Conservation (phyloP, 2,888 invertebrate genomes). For the Eupithecia subfuscata region DNA sequence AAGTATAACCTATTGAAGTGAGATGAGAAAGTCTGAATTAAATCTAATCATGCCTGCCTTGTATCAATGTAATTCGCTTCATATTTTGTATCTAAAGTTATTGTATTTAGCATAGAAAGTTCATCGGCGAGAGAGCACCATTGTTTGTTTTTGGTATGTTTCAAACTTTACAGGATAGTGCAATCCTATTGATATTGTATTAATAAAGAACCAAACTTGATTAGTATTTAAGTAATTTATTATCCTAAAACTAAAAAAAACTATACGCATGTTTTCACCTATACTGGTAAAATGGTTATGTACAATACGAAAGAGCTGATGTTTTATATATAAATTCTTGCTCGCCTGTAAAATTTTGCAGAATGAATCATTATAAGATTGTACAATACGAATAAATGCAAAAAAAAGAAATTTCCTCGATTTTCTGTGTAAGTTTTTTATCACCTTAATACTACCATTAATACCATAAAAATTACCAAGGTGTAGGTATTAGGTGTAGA, state of each 20-base stretch:
- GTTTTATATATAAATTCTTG: conserved; percentile 85
- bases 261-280: conserved; percentile 85
- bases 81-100: conserved; percentile 74
- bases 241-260: conserved; percentile 83
- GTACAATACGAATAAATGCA: conserved; percentile 85
- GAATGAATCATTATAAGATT: conserved; percentile 84
- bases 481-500: too few species aligned
- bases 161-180: conserved; percentile 81
- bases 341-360: conserved; percentile 85
- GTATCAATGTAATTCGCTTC: conserved; percentile 77
- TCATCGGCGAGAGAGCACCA: conserved; percentile 82
- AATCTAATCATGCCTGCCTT: conserved; percentile 73
- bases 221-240: conserved; percentile 85
- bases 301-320: conserved; percentile 83
- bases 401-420: conserved; percentile 83
- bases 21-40: conserved; percentile 67
- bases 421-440: conserved; percentile 56
- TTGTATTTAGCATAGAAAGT: conserved; percentile 81
- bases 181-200: conserved; percentile 84
- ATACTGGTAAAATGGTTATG: conserved; percentile 84
- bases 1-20: conserved; percentile 58
- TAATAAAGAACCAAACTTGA: conserved; percentile 85
- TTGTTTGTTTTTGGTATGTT: conserved; percentile 79
- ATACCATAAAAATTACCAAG: too few species aligned
- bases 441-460: too few species aligned